Base-by-base conservation (phyloP, 2,888 invertebrate species). In the Morinoia aosen region DNA sequence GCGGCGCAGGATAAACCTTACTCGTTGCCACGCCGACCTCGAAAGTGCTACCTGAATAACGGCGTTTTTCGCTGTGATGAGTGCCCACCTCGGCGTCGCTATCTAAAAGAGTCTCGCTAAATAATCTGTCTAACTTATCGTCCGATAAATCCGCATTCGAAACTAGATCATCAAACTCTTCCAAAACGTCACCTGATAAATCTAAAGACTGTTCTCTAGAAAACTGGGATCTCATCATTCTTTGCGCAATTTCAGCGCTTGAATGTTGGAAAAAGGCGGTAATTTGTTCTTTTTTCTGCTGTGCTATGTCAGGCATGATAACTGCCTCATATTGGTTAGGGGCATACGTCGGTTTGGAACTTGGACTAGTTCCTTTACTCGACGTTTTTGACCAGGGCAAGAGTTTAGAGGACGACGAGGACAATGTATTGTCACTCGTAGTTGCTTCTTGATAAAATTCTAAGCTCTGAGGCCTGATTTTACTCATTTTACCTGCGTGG, bases 241-340 rank as follows among this genome's bases (percentile, higher is more conserved):
- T 95, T 76, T 95, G 88, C 12, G 95, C 64, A 58, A 95, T 95
- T 88, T 95, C 95, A 61, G 88, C 88, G 56, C 90, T 58, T 10
- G 95, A 95, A 94, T 94, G 95, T 91, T 96, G 96, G 96, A 98
- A 98, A 97, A 98, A 98, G 39, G 98, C 98, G 97, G 98, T 98
- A 96, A 98, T 98, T 3, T 98, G 98, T 96, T 98, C 98, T 97
- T 98, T 98, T 97, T 98, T 98, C 96, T 98, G 98, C n/a, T 97
- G 97, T 93, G 98, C 97, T 97, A 98, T 98, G 88, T 98, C 98
- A 97, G 98, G 98, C 16, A 98, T 97, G 97, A 98, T 98, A 95
- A 98, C 98, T 25, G 98, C 98, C 97, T 99, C 98, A 97, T 98
- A 99, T 97, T 98, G 98, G 97, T 95, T 95, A 58, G 95, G 95